Conservation (phyloP, 2,797 vertebrate genomes). For the Ataeniobius toweri region DNA sequence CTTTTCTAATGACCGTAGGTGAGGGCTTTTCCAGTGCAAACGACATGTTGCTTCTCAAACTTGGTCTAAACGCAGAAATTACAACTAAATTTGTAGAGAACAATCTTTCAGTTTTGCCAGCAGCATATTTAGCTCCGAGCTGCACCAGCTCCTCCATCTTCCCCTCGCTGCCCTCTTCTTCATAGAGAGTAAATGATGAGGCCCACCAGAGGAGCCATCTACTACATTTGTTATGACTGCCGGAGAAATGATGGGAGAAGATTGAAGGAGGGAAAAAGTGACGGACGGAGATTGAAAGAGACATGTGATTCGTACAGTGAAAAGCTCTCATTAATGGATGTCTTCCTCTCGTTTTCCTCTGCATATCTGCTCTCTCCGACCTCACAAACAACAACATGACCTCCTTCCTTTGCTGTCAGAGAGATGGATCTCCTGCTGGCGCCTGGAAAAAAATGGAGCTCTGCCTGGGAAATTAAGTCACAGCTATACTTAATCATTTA, state of each 20-base stretch:
- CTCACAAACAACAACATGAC: conserved; percentile 4
- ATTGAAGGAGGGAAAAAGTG: conserved; percentile 29
- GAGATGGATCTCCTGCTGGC: conserved; percentile 56
- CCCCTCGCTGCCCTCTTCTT: conserved; percentile 12
- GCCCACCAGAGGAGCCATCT: conserved; percentile 10
- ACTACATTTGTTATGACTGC: conserved; percentile 40
- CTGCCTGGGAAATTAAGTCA: conserved; percentile 58
- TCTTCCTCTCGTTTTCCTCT: conserved; percentile 26
- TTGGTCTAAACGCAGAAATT: not conserved
- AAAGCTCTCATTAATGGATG: conserved; percentile 50
- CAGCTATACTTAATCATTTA: conserved; percentile 53
- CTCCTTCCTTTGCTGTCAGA: conserved; percentile 28
- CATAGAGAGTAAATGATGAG: conserved; percentile 36
- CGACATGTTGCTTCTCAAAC: not conserved
- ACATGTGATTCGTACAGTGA: conserved; percentile 37
- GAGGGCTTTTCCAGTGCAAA: no score
- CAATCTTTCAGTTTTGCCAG: not conserved
- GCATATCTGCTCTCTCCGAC: not conserved
- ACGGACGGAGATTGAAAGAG: conserved; percentile 35
- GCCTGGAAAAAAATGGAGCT: conserved; percentile 52
- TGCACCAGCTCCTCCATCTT: not conserved
- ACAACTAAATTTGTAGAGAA: not conserved
- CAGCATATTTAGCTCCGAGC: not conserved
- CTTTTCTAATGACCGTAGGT: no score
- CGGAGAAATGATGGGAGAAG: conserved; percentile 26